Base-by-base conservation (phyloP, 2,888 invertebrate genomes). In the Pseudococcus longispinus region DNA sequence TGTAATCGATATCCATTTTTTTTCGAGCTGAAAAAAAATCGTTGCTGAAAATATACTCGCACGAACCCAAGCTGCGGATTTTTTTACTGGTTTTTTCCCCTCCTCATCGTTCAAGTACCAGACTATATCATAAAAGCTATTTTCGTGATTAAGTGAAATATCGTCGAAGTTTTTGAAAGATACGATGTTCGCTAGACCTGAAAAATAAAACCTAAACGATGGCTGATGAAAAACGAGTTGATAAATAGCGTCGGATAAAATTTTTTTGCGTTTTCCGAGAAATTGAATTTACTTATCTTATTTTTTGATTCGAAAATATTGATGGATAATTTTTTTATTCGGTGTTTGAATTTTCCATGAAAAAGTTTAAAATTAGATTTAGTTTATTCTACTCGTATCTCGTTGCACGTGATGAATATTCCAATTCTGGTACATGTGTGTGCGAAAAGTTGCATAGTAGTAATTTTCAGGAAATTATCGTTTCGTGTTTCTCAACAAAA, bases 101-200 rank as follows among this genome's bases (percentile, higher is more conserved):
- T 37, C 37, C n/a, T n/a, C 37, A 37, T 37, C 37, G 37, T 65
- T 60, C 60, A 23, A 60, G 60, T 60, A 60, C 23, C 60, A 20
- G 60, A 23, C 60, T 70, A 18, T 70, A 29, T 70, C 18, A 18
- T 70, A 29, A 70, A 70, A 70, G 70, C 29, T 20, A 70, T 70
- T 70, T 70, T 70, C 70, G 29, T 29, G 29, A 70, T 70, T 29
- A 70, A 70, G n/a, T 70, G 29, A 70, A 70, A 70, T 29, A 70
- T 70, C 29, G 70, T 18, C 29, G 29, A 18, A 29, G 26, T 29
- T 65, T 51, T 60, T 60, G 60, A 23, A 11, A 60, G 60, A 60
- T 60, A 23, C 13, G 13, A 23, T 60, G 60, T 60, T 60, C 20
- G 60, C 13, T 60, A 60, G 60, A 23, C 74, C 32, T 74, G 32